Evolutionary conservation across 2,113 vertebrate genomes (phyloP).

Genomic region (Notechis scutatus): DNA sequence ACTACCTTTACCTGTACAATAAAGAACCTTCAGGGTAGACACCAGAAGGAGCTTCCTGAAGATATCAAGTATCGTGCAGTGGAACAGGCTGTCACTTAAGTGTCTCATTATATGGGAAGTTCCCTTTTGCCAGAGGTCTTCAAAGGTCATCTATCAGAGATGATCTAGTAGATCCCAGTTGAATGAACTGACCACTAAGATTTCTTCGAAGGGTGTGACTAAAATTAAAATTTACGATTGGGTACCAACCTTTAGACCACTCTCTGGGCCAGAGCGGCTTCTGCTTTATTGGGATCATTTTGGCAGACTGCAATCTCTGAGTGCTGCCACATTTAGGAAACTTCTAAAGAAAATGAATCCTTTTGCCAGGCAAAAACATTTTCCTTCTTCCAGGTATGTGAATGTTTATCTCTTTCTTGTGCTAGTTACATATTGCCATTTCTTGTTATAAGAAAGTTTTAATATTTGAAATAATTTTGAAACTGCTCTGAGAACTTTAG

Average conservation of each 20-base stretch:
- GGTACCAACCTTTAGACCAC: not conserved
- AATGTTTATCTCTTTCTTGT: not conserved
- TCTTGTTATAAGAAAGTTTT: not conserved
- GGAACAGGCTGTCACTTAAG: not conserved
- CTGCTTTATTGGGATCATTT: not conserved
- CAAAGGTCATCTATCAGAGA: not conserved
- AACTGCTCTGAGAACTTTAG: not conserved
- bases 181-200: not conserved
- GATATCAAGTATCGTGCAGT: not conserved
- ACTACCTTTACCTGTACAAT: not conserved
- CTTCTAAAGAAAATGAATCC: not conserved
- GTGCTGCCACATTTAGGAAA: not conserved
- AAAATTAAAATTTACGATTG: not conserved
- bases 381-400: not conserved
- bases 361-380: not conserved
- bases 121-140: not conserved
- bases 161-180: not conserved
- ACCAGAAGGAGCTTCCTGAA: not conserved
- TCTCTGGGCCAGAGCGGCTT: not conserved
- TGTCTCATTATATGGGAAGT: not conserved
- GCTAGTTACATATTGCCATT: not conserved
- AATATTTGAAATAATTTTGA: not conserved
- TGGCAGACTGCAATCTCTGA: not conserved
- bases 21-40: not conserved
- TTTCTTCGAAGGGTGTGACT: not conserved